Conservation (phyloP, 2,113 vertebrate genomes). For the Sinocyclocheilus maitianheensis region DNA sequence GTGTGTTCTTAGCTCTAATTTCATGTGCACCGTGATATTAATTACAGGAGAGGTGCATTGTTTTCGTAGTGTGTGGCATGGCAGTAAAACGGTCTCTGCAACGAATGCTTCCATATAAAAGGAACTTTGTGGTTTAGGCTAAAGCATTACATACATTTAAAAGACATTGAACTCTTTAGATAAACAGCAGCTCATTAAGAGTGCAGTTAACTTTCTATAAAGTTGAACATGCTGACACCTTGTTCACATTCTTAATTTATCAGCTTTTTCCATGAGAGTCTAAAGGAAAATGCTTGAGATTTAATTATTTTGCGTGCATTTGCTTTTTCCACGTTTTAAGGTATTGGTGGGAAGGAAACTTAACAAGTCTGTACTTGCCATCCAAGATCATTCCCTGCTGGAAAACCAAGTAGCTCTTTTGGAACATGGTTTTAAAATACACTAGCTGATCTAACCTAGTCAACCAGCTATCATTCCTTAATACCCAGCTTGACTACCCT, state of each 20-base stretch:
- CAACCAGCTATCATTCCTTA: not conserved
- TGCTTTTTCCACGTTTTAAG: not conserved
- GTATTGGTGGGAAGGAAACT: not conserved
- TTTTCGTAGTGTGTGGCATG: constrained; percentile 68
- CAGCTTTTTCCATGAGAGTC: not conserved
- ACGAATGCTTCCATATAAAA: constrained; percentile 65
- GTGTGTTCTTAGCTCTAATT: constrained; percentile 60
- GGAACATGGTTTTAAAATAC: constrained; percentile 7
- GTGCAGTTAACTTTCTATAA: constrained; percentile 47
- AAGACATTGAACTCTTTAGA: constrained; percentile 47
- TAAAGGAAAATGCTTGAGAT: constrained; percentile 23
- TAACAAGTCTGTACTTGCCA: constrained; percentile 19
- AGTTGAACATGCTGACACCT: constrained; percentile 43
- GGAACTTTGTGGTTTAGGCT: constrained; percentile 28
- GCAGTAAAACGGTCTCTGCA: constrained; percentile 58
- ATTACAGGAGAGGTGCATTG: constrained; percentile 73
- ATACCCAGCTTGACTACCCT: not conserved
- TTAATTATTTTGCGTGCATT: not conserved
- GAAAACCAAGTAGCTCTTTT: not conserved
- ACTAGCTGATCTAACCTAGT: not conserved
- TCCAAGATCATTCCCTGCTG: not conserved
- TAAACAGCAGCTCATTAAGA: constrained; percentile 53
- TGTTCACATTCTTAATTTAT: constrained; percentile 23
- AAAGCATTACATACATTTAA: constrained; percentile 50
- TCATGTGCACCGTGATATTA: constrained; percentile 68